A percentile compares a stretch with the other conserved stretches of the same genome.
phyloP scores from a whole-genome alignment of 2,888 invertebrate species.

The Hybos culiciformis region DNA sequence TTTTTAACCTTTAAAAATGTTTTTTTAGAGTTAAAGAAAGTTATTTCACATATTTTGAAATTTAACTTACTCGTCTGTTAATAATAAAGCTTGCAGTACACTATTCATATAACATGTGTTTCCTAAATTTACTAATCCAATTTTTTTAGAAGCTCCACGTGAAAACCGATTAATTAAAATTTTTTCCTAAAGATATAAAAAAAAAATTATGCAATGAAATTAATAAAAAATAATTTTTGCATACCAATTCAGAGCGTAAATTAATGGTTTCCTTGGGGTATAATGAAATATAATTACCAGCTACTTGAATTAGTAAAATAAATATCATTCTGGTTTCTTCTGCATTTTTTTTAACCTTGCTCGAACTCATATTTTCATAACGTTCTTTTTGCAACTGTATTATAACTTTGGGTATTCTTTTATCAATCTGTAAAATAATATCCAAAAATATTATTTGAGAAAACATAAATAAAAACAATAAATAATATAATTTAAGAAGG shows the following conservation, averaged over 20 bases:
- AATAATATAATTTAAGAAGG: too few species aligned
- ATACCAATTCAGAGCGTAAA: slow-evolving; percentile 39
- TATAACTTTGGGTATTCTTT: slow-evolving; percentile 40
- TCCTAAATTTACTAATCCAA: slow-evolving; percentile 68
- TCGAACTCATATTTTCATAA: too few species aligned
- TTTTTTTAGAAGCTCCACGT: slow-evolving; percentile 30
- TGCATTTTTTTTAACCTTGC: slow-evolving; percentile 42
- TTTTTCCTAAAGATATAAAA: slow-evolving; percentile 24
- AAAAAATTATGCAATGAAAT: background rate
- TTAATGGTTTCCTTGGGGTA: too few species aligned
- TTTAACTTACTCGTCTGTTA: slow-evolving; percentile 55
- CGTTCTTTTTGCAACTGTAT: slow-evolving; percentile 42
- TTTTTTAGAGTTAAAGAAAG: too few species aligned
- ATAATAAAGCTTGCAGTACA: slow-evolving; percentile 67
- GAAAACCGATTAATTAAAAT: slow-evolving; percentile 31
- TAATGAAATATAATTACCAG: too few species aligned
- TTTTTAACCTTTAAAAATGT: too few species aligned
- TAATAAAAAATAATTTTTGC: slow-evolving; percentile 16
- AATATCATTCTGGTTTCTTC: slow-evolving; percentile 41
- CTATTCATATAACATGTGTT: slow-evolving; percentile 88
- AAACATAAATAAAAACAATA: too few species aligned
- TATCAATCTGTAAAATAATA: slow-evolving; percentile 32
- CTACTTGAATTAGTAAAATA: too few species aligned
- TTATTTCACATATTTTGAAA: too few species aligned
- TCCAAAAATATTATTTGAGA: too few species aligned